Percentiles rank a stretch among this genome's conserved stretches.
phyloP scores from a whole-genome alignment of 2,113 vertebrate species.

The Tauraco erythrolophus region DNA sequence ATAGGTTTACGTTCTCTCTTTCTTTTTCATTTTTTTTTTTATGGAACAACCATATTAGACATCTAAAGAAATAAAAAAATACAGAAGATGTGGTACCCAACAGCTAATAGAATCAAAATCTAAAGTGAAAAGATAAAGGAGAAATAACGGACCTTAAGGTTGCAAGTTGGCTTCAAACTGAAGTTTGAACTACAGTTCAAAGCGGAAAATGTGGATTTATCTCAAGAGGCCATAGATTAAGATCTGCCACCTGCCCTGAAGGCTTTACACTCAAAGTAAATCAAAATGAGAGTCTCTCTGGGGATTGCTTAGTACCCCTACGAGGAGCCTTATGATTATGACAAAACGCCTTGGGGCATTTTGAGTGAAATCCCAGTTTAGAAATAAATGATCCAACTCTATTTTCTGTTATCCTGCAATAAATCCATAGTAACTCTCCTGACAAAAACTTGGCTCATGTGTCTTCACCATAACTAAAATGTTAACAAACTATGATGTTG shows the following conservation, averaged over 20 bases:
- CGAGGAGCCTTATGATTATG: background rate
- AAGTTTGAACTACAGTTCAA: slow-evolving; percentile 5
- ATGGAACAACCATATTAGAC: background rate
- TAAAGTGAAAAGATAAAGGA: background rate
- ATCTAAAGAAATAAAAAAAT: background rate
- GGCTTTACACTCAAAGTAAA: slow-evolving; percentile 6
- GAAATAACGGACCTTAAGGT: background rate
- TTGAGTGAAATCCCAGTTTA: slow-evolving; percentile 12
- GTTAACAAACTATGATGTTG: background rate
- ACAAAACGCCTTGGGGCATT: background rate
- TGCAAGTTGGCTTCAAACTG: background rate
- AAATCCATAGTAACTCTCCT: background rate
- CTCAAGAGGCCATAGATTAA: slow-evolving; percentile 15
- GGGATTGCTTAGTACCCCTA: background rate
- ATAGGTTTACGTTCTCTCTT: background rate
- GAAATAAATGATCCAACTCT: background rate
- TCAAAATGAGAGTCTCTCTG: background rate
- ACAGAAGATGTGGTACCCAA: background rate
- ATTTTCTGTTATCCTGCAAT: slow-evolving; percentile 1
- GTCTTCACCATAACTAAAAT: background rate
- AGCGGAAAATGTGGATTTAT: slow-evolving; percentile 38
- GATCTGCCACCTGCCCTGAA: slow-evolving; percentile 36
- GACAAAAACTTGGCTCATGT: background rate
- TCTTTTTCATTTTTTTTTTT: background rate
- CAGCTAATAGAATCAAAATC: background rate